Evolutionary conservation across 2,888 invertebrate genomes (phyloP).

Genomic region (Tenthredo scrophulariae): DNA sequence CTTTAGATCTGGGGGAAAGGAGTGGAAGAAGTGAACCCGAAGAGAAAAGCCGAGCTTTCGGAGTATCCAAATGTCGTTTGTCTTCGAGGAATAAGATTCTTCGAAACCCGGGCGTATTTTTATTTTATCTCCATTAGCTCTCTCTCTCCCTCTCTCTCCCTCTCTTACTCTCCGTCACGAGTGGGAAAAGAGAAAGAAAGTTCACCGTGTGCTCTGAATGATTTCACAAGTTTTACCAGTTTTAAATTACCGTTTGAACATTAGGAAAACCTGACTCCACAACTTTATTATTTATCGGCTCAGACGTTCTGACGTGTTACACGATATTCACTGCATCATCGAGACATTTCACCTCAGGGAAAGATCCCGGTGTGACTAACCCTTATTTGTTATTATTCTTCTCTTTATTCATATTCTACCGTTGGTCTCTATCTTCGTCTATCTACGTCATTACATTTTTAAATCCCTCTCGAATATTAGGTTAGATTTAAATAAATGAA

Average conservation of each 20-base stretch:
- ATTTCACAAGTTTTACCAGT: slow-evolving; percentile 33
- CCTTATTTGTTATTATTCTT: not conserved
- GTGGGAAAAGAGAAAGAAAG: slow-evolving; percentile 16
- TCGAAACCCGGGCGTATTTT: slow-evolving; percentile 41
- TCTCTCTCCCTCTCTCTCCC: not conserved
- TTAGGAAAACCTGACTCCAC: slow-evolving; percentile 27
- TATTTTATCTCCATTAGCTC: slow-evolving; percentile 51
- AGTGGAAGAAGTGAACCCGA: slow-evolving; percentile 24
- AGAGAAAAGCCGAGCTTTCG: slow-evolving; percentile 47
- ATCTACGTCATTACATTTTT: slow-evolving; percentile 17
- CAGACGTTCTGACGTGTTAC: not conserved
- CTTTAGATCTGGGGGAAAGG: slow-evolving; percentile 18
- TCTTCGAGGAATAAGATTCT: slow-evolving; percentile 49
- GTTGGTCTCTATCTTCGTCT: not conserved
- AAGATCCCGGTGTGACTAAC: not conserved
- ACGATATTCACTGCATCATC: slow-evolving; percentile 20
- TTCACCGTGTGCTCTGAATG: slow-evolving; percentile 39
- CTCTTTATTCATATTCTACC: not conserved
- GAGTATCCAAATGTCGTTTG: slow-evolving; percentile 52
- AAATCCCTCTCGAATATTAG: not conserved
- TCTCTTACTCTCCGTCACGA: slow-evolving; percentile 31
- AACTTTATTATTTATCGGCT: slow-evolving; percentile 29
- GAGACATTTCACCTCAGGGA: not conserved
- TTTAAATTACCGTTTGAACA: slow-evolving; percentile 32
- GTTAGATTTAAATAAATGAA: slow-evolving; percentile 48